Percentiles rank a stretch among this genome's conserved stretches.
Conservation (phyloP, 2,113 vertebrate species). For the Erinaceus europaeus region DNA sequence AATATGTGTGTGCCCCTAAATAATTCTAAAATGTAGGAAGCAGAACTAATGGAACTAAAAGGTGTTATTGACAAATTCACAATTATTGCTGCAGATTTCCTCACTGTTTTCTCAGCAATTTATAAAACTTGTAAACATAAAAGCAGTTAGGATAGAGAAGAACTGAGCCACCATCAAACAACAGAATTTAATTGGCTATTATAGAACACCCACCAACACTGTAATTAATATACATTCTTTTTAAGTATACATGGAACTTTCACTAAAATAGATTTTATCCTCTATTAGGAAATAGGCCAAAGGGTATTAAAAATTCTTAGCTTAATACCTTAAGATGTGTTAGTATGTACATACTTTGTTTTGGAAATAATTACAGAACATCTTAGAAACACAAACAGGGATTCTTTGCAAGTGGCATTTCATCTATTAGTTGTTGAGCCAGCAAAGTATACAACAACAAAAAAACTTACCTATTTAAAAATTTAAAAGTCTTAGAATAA, state of each 20-base stretch:
- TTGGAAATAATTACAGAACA: neutral
- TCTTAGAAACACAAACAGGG: neutral
- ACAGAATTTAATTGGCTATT: neutral
- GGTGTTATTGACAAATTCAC: neutral
- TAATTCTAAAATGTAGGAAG: neutral
- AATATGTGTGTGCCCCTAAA: neutral
- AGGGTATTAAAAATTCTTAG: neutral
- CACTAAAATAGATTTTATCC: neutral
- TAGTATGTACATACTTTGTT: neutral
- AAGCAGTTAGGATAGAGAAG: neutral
- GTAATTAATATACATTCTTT: neutral
- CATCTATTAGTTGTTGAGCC: neutral
- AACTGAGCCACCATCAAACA: neutral
- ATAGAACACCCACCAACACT: neutral
- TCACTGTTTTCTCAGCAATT: neutral
- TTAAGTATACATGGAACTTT: neutral
- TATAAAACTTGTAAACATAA: neutral
- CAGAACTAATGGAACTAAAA: neutral
- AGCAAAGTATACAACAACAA: neutral
- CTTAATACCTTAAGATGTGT: neutral
- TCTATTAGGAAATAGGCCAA: neutral
- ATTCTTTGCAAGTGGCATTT: neutral
- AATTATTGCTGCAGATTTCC: neutral
- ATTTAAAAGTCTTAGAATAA: conserved; percentile 7
- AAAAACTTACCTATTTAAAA: neutral